Evolutionary conservation across 2,888 invertebrate genomes (phyloP), one percentile per base, ranked within the genome.

Genomic region (Anoncus sp.): DNA sequence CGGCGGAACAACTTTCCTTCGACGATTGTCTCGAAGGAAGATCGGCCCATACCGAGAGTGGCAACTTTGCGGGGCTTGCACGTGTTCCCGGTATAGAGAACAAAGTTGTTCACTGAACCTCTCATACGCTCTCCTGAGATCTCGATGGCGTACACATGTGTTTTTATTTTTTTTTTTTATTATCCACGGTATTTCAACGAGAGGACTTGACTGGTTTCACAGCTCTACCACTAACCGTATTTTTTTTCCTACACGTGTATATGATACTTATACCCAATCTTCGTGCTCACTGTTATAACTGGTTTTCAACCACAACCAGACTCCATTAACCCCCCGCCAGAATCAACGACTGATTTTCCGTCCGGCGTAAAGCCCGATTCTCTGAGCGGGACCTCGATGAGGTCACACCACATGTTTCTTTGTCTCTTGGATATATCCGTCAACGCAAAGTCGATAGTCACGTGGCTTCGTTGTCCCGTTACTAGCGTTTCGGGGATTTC

Each of bases 1-100:
- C 53, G 14, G 47, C 38, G 62, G 66, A 57, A 75, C 65, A 75
- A 78, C 66, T 78, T 78, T 71, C 65, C 66, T 67, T 35, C 67
- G 22, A 35, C 59, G 20, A 71, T 60, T 66, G 60, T 59, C 76
- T 71, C 77, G 69, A 27, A 53, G 47, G 24, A 69, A 60, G 59
- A 66, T 74, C 60, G 59, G 60, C 55, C 69, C 57, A 60, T 45
- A 51, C 60, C 24, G 57, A 65, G 60, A 53, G 60, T 60, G 14
- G 62, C 55, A 66, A 75, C 71, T 78, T 71, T 62, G 57, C n/a
- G 47, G 12, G 60, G 59, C 55, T 62, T 53, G 74, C 18, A 49
- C 47, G 45, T 45, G 60, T 24, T n/a, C 38, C 60, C 22, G 40
- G 20, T 51, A n/a, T n/a, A 24, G 47, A 5, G 10, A 62, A 67